Base-by-base conservation (phyloP, 2,113 vertebrate species). In the Steatornis caripensis region DNA sequence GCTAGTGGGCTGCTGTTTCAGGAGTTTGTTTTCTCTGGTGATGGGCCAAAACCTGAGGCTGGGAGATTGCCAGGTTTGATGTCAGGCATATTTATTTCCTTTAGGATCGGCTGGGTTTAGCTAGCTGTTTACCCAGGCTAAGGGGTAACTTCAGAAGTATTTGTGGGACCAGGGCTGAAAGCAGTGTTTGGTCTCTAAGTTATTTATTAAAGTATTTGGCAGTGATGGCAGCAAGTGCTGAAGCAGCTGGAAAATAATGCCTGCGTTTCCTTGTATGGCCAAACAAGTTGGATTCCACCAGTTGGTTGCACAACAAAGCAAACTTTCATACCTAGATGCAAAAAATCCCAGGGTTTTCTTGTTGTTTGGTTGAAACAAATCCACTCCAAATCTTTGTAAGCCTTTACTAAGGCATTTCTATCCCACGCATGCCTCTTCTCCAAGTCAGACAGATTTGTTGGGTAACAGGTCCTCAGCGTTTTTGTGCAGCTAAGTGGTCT, bases 21-120 rank as follows among this genome's bases (percentile, higher is more conserved):
- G 48, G 77, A 92, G 34, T 84, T 90, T 95, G 65, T 95, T 97
- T 96, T 83, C 37, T 57, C 82, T 96, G 94, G 95, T 87, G 72
- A 64, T 72, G 61, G 41, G 96, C 89, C 95, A 97, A 89, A 97
- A 82, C 69, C 80, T 84, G 84, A 60, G 36, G 14, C 41, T 97
- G 90, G 81, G 61, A 93, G 89, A 75, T 57, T 49, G 80, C 90
- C 94, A 92, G 76, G 41, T 71, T 84, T 89, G 69, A 93, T 87
- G 69, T 92, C 86, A 91, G 80, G 58, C 61, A 24, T 84, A 92
- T 91, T 95, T 95, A 95, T 95, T 95, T 93, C 90, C 72, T 79
- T 89, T 82, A 95, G 61, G 39, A 92, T 92, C 4, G 23, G 45
- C 8, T 92, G n/a, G 30, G 36, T 87, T 93, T 64, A 87, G 53